Evolutionary conservation across 2,797 vertebrate genomes (phyloP).

Genomic region (Cyprinella venusta): DNA sequence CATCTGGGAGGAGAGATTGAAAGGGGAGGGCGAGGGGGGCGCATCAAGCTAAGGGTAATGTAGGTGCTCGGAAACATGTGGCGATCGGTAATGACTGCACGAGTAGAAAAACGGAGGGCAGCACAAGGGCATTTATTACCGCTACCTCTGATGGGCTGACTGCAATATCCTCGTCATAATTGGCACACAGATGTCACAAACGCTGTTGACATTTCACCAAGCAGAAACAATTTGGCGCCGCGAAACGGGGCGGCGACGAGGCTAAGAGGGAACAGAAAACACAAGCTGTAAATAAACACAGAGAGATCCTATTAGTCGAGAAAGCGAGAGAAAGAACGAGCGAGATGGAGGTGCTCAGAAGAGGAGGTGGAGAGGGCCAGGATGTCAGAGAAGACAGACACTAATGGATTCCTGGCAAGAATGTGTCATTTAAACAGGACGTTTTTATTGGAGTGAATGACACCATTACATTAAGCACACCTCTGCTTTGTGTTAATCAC

Average conservation of each 20-base stretch:
- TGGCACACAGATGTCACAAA: constrained; percentile 72
- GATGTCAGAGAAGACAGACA: constrained; percentile 66
- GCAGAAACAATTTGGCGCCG: constrained; percentile 72
- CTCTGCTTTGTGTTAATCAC: constrained; percentile 68
- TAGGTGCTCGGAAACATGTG: constrained; percentile 57
- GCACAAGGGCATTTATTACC: constrained; percentile 65
- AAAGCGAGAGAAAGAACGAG: constrained; percentile 51
- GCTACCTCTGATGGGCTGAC: constrained; percentile 64
- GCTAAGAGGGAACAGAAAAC: constrained; percentile 58
- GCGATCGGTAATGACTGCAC: constrained; percentile 58
- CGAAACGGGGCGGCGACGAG: constrained; percentile 62
- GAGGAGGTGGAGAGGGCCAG: constrained; percentile 57
- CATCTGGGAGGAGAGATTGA: constrained; percentile 46
- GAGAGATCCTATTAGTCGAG: constrained; percentile 60
- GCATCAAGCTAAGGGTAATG: constrained; percentile 56
- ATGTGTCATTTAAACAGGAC: constrained; percentile 69
- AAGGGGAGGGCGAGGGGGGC: constrained; percentile 34
- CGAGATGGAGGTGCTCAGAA: constrained; percentile 54
- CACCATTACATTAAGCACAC: constrained; percentile 67
- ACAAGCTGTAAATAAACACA: constrained; percentile 64
- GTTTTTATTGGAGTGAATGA: constrained; percentile 66
- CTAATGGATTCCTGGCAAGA: constrained; percentile 68
- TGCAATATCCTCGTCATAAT: constrained; percentile 73
- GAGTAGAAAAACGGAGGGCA: constrained; percentile 58
- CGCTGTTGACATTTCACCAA: constrained; percentile 74